Base-by-base conservation (phyloP, 1,140 invertebrate species). In the Trichomalopsis sarcophagae region DNA sequence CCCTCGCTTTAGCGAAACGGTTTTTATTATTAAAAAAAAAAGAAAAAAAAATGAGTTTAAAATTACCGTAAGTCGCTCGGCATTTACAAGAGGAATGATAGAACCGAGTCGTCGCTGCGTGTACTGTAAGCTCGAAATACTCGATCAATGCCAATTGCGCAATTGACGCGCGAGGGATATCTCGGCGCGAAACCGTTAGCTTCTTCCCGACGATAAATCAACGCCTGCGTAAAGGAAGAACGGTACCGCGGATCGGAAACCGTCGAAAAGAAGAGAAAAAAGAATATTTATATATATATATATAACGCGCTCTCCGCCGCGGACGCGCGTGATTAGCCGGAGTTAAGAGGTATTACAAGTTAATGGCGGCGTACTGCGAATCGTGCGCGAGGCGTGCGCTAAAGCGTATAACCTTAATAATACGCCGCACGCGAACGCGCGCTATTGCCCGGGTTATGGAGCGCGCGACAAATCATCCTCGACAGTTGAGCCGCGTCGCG, bases 401-500 rank as follows among this genome's bases (percentile, higher is more conserved):
- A 62, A 62, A 62, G 55, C 55, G 55, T 62, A 62, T 62, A 62
- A 62, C 55, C 55, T 62, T 62, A 62, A 62, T 62, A 62, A 62
- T 62, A 62, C 55, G 55, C 55, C 55, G 55, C 55, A 62, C 55
- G 50, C 50, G 50, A 55, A 14, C 50, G 50, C 13, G 50, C 13
- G 55, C 14, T 17, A 62, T 62, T 40, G 40, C 40, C 40, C 5
- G 40, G 40, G 40, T 40, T 40, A 40, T 40, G 40, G 27, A 2
- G 27, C 27, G 27, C 55, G 55, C 55, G 55, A 62, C 55, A 62
- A 62, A 62, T 62, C 55, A 62, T 62, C 55, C 55, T 62, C 55
- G 55, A 62, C 55, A 62, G 55, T 62, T 62, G 6, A 44, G 55
- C 55, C 17, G 55, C 55, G 55, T 62, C 55, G 55, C 55, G 55